Conservation (phyloP, 2,113 vertebrate genomes). For the Lonchura striata region DNA sequence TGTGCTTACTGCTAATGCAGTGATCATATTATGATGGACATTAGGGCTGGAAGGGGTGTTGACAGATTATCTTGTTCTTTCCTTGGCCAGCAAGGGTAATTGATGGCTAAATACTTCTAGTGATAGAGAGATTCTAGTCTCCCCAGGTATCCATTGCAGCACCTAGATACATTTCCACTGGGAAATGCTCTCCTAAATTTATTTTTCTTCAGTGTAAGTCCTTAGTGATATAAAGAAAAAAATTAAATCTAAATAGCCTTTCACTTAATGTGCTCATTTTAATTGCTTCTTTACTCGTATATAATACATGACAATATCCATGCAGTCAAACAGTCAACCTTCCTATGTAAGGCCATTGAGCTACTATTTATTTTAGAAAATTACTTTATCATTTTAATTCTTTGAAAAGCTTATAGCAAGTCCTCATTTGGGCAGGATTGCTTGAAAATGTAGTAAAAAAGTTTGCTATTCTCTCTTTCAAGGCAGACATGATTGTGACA, state of each 20-base stretch:
- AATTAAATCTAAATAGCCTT: neutral
- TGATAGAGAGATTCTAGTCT: neutral
- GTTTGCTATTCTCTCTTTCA: neutral
- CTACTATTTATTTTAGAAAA: neutral
- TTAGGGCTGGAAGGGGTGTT: neutral
- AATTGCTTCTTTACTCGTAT: neutral
- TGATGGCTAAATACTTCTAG: neutral
- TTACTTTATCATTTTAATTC: neutral
- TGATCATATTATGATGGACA: neutral
- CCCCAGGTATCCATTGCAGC: neutral
- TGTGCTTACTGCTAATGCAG: neutral
- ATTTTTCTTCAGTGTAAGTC: neutral
- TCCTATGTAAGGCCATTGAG: neutral
- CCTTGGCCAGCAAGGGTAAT: neutral
- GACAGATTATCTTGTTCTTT: neutral
- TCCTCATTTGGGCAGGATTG: neutral
- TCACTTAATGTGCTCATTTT: neutral
- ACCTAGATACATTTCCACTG: neutral
- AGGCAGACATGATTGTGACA: neutral
- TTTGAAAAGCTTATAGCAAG: neutral
- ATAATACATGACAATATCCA: neutral
- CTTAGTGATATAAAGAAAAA: neutral
- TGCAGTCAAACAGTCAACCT: neutral
- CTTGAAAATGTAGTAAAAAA: neutral
- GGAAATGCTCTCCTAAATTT: neutral